Base-by-base conservation (phyloP, 2,113 vertebrate species). In the Pelvicachromis taeniatus region DNA sequence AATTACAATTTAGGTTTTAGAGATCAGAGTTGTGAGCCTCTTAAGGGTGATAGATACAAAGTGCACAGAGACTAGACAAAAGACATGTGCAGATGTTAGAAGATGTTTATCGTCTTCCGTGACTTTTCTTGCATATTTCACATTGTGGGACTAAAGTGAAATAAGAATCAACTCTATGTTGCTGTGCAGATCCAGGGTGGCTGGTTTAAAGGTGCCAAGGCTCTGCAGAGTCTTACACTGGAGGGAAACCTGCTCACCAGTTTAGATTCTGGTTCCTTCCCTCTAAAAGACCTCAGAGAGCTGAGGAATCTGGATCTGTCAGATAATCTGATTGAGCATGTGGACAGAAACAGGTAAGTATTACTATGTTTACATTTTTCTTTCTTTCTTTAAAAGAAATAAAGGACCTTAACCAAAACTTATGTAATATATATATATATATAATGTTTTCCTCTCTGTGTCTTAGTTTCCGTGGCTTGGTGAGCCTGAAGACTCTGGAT, bases 261-360 rank as follows among this genome's bases (percentile, higher is more conserved):
- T 26, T 82, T 97, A 87, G 95, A 94, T 2, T 85, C 87, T 11
- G 75, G 81, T n/a, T 96, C 95, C 7, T 96, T 97, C 5, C 85
- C 91, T 79, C 87, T 83, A 13, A 83, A 93, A 0, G 84, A 83
- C 56, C 94, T 97, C 26, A 83, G 78, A 33, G 86, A 86, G 11
- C 95, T 97, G 81, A 94, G 96, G 82, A 95, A 85, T 17, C 91
- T 97, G 92, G 96, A 97, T 88, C 89, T 97, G 77, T 96, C 96
- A 10, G 95, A 96, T 81, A 97, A 97, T 85, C 92, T 97, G 9
- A 96, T 97, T 53, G 81, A 88, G 50, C 90, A 93, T 68, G 77
- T 97, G 55, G 94, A 88, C 21, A 90, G 84, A 80, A 93, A 94
- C 68, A 96, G 94, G 92, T 93, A 26, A 38, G 14, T 2, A 52